Evolutionary conservation across 2,888 invertebrate genomes (phyloP).

Genomic region (Chaetogeoica ovagalla): DNA sequence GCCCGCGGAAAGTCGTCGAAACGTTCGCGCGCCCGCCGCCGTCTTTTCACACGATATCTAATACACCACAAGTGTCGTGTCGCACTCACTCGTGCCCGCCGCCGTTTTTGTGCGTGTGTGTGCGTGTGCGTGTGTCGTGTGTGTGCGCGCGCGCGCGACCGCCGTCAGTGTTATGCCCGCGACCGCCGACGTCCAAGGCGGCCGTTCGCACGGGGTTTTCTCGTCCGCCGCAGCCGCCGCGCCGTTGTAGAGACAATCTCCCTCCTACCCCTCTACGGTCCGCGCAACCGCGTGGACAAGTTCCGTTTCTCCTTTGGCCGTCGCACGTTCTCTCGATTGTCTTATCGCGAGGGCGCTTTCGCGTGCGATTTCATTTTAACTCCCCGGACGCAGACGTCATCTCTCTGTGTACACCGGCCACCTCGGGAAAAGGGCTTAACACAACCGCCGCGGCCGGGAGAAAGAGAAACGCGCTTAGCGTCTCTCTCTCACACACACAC

Average conservation of each 20-base stretch:
- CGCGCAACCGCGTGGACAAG: not conserved
- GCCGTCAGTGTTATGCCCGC: slow-evolving; percentile 8
- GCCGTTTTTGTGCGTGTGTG: too few species aligned
- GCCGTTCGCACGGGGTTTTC: slow-evolving; percentile 11
- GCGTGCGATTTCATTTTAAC: slow-evolving; percentile 36
- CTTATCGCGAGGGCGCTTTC: not conserved
- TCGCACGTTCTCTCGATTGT: not conserved
- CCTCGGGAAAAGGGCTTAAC: too few species aligned
- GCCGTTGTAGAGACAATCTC: not conserved
- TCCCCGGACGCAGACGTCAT: slow-evolving; percentile 20
- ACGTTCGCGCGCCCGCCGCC: too few species aligned
- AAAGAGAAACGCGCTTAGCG: not conserved
- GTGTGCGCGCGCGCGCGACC: not conserved
- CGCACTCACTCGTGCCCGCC: too few species aligned
- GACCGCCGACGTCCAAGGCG: slow-evolving; percentile 21
- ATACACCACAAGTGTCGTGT: too few species aligned
- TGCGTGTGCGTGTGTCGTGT: not conserved
- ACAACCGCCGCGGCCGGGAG: not conserved
- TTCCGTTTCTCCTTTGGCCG: not conserved
- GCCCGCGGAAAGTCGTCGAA: slow-evolving; percentile 1
- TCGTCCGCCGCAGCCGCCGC: not conserved
- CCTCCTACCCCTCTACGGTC: not conserved
- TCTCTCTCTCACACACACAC: too few species aligned
- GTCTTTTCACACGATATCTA: too few species aligned
- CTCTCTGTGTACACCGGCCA: not conserved